A percentile compares a stretch with the other conserved stretches of the same genome.
These are phyloP conservation scores for Watsonalla cultraria DNA, from an alignment of 2,888 invertebrate species.

Conservation along the genomic window DNA sequence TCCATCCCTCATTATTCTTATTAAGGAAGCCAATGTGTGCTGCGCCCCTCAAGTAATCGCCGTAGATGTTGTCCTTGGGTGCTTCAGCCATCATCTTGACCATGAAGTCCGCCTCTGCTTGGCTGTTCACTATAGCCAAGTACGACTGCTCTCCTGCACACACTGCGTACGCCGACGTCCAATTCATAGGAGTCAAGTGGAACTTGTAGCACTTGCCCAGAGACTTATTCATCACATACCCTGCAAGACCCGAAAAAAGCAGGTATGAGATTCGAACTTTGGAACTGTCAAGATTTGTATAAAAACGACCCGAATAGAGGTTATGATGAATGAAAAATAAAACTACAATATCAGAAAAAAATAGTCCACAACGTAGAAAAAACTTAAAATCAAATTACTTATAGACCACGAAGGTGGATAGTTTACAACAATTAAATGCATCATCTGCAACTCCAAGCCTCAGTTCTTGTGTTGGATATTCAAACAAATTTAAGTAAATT, in stretches of 20 bases:
- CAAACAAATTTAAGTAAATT: too few species aligned
- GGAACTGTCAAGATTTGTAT: too few species aligned
- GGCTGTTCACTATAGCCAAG: constrained; percentile 47
- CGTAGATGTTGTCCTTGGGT: constrained; percentile 32
- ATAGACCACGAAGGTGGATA: too few species aligned
- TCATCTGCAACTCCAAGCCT: too few species aligned
- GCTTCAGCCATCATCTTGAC: constrained; percentile 33
- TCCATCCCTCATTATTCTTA: constrained; percentile 30
- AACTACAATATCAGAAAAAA: too few species aligned
- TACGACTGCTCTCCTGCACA: constrained; percentile 53
- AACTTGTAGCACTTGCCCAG: constrained; percentile 55
- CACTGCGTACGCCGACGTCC: constrained; percentile 46
- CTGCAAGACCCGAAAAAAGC: background rate
- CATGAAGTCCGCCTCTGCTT: constrained; percentile 38
- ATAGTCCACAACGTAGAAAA: too few species aligned
- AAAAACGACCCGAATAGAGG: too few species aligned
- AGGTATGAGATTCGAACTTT: background rate
- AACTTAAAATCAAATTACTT: too few species aligned
- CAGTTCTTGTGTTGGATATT: too few species aligned
- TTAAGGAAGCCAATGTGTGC: constrained; percentile 37
- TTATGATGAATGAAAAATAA: too few species aligned
- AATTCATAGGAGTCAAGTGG: constrained; percentile 44
- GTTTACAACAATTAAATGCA: too few species aligned
- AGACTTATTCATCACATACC: constrained; percentile 11
- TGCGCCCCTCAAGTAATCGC: constrained; percentile 28